Percentiles rank a stretch among this genome's conserved stretches.
Conservation (phyloP, 2,113 vertebrate genomes). For the Climacteris rufus region DNA sequence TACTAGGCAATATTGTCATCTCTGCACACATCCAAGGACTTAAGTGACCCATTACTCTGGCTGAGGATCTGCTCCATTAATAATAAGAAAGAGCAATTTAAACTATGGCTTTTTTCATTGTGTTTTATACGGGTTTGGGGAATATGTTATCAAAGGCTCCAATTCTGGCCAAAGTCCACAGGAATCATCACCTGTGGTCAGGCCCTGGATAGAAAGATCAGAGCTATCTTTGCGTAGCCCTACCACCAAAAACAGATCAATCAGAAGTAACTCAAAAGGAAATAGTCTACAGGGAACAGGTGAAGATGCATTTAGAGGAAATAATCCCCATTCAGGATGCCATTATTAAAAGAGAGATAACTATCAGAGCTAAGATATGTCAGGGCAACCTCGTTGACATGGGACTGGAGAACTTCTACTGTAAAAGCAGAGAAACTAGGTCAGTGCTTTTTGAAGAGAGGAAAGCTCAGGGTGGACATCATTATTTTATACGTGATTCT, state of each 20-base stretch:
- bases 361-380: conserved; percentile 51
- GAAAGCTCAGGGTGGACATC: conserved; percentile 63
- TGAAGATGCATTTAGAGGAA: conserved; percentile 56
- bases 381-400: conserved; percentile 63
- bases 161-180: conserved; percentile 51
- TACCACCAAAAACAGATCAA: conserved; percentile 54
- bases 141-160: conserved; percentile 48
- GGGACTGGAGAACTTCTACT: conserved; percentile 56
- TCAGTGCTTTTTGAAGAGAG: conserved; percentile 64
- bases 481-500: conserved; percentile 59
- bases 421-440: conserved; percentile 64
- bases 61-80: conserved; percentile 34
- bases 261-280: conserved; percentile 49
- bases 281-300: conserved; percentile 46
- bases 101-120: conserved; percentile 25
- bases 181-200: conserved; percentile 57
- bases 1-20: conserved; percentile 34
- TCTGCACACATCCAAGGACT: conserved; percentile 26
- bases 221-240: conserved; percentile 33
- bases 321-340: conserved; percentile 58
- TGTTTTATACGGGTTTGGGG: conserved; percentile 45
- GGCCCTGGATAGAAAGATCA: conserved; percentile 54
- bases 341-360: conserved; percentile 56
- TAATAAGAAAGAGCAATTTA: conserved; percentile 47
- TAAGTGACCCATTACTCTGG: conserved; percentile 21